These are phyloP conservation scores for Tetheella fluctuosa DNA, from an alignment of 2,888 invertebrate species.

Conservation along the genomic window DNA sequence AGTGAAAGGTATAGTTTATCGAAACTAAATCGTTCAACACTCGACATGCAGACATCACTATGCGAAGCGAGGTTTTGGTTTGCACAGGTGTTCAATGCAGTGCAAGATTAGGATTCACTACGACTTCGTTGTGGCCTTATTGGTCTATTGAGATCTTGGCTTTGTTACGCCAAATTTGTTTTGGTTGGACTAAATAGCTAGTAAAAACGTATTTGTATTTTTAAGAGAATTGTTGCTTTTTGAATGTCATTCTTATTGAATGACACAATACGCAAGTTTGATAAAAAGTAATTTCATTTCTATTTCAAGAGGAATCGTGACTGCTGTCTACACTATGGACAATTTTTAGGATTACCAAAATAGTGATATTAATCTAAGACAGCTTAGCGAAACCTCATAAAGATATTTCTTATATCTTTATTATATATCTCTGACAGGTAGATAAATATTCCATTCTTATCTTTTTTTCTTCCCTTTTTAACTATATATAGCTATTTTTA, in stretches of 20 bases:
- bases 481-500: too few relatives aligned
- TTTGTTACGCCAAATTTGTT: neutral
- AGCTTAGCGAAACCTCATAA: too few relatives aligned
- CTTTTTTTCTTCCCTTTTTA: neutral
- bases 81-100: constrained; percentile 51
- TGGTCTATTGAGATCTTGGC: constrained; percentile 17
- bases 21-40: neutral
- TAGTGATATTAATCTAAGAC: neutral
- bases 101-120: constrained; percentile 48
- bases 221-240: neutral
- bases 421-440: neutral
- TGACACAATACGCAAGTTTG: neutral
- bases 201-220: neutral
- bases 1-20: too few relatives aligned
- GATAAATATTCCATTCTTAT: neutral
- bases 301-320: neutral
- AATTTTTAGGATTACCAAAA: neutral
- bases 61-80: constrained; percentile 24
- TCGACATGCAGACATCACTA: constrained; percentile 13
- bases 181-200: neutral
- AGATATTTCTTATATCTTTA: neutral
- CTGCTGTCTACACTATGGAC: neutral
- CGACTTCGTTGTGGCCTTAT: constrained; percentile 16
- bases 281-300: neutral
- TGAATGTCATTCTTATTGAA: neutral